Evolutionary conservation across 30 jellyfish, hydroid and myxozoan genomes (phyloP).

Genomic region (Cassiopea xamachana): DNA sequence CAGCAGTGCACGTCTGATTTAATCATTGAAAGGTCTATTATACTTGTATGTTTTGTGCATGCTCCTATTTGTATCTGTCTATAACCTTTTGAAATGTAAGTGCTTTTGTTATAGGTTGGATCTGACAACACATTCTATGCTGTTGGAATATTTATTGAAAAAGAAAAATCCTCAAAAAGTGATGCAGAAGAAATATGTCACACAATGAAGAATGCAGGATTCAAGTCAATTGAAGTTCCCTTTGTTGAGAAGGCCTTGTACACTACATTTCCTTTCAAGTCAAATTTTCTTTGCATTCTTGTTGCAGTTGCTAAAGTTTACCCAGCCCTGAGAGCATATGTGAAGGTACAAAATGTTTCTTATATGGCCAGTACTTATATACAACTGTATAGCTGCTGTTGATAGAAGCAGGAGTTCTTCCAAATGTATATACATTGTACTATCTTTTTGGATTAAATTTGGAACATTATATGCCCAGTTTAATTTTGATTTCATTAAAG

Average conservation of each 20-base stretch:
- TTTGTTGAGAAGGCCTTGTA: constrained; percentile 52
- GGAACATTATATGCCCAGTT: too few species aligned
- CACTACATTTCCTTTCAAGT: constrained; percentile 61
- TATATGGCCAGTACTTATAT: not conserved
- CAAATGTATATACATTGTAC: too few species aligned
- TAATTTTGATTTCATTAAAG: too few species aligned
- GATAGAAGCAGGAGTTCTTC: not conserved
- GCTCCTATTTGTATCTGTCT: not conserved
- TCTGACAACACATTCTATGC: constrained; percentile 52
- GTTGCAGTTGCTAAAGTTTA: constrained; percentile 63
- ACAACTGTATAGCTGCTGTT: not conserved
- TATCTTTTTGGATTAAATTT: too few species aligned
- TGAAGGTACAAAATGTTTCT: constrained; percentile 3
- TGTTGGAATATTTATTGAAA: constrained; percentile 56
- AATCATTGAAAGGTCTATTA: too few species aligned
- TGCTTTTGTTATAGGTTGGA: constrained; percentile 33
- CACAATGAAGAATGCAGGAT: constrained; percentile 58
- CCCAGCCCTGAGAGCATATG: constrained; percentile 54
- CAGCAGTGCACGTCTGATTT: too few species aligned
- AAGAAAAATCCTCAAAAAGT: constrained; percentile 28
- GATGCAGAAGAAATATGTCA: constrained; percentile 48
- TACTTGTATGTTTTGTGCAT: too few species aligned
- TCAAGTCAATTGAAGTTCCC: constrained; percentile 37
- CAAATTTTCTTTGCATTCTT: constrained; percentile 45
- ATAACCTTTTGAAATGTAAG: not conserved